phyloP scores from a whole-genome alignment of 1,140 invertebrate genomes.

The Battus philenor region DNA sequence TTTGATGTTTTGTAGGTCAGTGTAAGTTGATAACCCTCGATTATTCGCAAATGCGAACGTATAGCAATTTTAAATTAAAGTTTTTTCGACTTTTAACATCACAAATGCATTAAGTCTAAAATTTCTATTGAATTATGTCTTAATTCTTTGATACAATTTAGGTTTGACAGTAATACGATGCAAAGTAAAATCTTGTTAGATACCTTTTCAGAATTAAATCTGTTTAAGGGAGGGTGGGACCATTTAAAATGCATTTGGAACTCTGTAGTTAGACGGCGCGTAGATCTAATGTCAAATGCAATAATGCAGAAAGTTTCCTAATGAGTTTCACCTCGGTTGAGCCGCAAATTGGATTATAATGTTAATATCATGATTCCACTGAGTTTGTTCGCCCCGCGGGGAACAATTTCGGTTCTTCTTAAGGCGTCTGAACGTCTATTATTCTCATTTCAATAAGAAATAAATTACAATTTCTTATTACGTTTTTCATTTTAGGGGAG shows the following conservation, averaged over 20 bases:
- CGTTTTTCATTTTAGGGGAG: slow-evolving; percentile 67
- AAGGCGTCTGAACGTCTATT: slow-evolving; percentile 58
- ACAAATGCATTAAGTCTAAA: no score
- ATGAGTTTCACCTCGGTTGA: slow-evolving; percentile 59
- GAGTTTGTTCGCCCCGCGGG: slow-evolving; percentile 38
- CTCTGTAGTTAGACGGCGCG: slow-evolving; percentile 29
- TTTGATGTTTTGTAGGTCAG: no score
- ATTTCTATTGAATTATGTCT: no score
- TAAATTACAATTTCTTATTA: slow-evolving; percentile 75
- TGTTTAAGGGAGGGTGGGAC: slow-evolving; percentile 25
- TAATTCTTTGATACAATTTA: slow-evolving; percentile 32
- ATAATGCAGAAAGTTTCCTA: slow-evolving; percentile 61
- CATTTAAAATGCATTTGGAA: slow-evolving; percentile 51
- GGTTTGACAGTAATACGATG: slow-evolving; percentile 45
- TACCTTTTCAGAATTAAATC: slow-evolving; percentile 28
- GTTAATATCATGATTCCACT: slow-evolving; percentile 60
- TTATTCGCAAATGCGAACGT: no score
- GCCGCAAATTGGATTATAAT: slow-evolving; percentile 70
- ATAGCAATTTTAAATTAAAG: no score
- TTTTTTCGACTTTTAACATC: no score
- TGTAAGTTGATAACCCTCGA: no score
- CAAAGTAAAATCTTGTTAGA: slow-evolving; percentile 43
- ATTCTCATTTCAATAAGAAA: slow-evolving; percentile 74
- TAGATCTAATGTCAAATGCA: slow-evolving; percentile 53
- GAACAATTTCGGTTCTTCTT: slow-evolving; percentile 52